Conservation (phyloP, 2,888 invertebrate species). For the Polymixis flavicincta region DNA sequence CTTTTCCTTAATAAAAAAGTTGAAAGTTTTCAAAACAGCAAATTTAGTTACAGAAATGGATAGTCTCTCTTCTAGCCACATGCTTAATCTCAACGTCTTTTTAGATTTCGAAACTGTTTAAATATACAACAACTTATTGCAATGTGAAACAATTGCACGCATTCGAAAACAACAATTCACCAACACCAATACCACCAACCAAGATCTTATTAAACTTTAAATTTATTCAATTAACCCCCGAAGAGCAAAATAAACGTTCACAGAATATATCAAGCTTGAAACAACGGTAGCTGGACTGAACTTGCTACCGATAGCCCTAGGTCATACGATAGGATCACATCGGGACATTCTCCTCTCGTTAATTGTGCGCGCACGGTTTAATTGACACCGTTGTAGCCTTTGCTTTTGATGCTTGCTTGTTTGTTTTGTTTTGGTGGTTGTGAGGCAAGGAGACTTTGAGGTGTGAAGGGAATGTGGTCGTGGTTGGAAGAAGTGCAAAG, state of each 20-base stretch:
- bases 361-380: conserved; percentile 83
- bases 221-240: conserved; percentile 83
- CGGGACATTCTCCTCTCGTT: conserved; percentile 82
- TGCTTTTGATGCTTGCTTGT: conserved; percentile 61
- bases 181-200: conserved; percentile 59
- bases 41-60: fast-evolving
- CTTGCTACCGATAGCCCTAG: conserved; percentile 86
- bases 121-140: background rate
- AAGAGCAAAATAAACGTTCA: conserved; percentile 75
- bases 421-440: conserved; percentile 50
- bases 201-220: conserved; percentile 67
- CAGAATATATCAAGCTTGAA: conserved; percentile 85
- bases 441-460: background rate
- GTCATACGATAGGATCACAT: conserved; percentile 86
- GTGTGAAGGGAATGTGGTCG: conserved; percentile 20
- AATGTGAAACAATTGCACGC: background rate
- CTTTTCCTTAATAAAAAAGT: no score
- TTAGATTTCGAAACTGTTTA: background rate
- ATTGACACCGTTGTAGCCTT: conserved; percentile 80
- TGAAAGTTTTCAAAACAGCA: background rate
- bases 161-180: conserved; percentile 26
- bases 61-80: background rate
- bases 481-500: background rate
- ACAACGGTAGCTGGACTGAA: conserved; percentile 84
- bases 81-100: background rate